Base-by-base conservation (phyloP, 2,888 invertebrate species). In the Dryomyza anilis region DNA sequence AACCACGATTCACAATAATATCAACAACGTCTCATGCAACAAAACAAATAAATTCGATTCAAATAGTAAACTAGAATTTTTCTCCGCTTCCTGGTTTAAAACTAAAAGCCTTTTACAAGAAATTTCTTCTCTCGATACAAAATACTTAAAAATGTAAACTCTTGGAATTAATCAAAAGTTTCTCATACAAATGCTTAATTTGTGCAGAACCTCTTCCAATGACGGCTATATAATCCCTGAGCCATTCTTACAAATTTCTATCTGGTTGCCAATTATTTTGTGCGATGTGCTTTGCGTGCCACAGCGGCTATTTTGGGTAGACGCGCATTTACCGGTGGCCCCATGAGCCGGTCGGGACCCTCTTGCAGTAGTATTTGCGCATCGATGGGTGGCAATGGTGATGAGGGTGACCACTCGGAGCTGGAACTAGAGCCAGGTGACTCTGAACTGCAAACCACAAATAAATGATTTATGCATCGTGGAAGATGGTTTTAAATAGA, bases 391-490 rank as follows among this genome's bases (percentile, higher is more conserved):
- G 81, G 80, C 66, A 81, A 71, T 3, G 83, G 83, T 27, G 84
- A 83, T 62, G 81, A 80, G 27, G 83, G 80, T 7, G 82, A 81
- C 84, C 84, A 84, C 66, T 83, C 83, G 1, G 84, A 83, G 45
- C 84, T 78, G 7, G 83, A 83, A 68, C 83, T 83, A 46, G 84
- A 84, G 30, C 83, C 81, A 3, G 83, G 83, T 7, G 82, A 83
- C 69, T 83, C 83, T 23, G 81, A 80, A 14, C 82, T 83, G 59
- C 1, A 57, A 46, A 55, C 27, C 6, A 12, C 16, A 39, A 27
- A 45, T 25, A 8, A 52, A 45, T 10, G 3, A 30, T 25, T 21
- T 2, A 10, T 12, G 30, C n/a, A 19, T 45, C 21, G 4, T 2
- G 16, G 6, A 50, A 23, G 12, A 8, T 21, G 14, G 12, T 8